These are phyloP conservation scores for Ictalurus furcatus DNA, from an alignment of 2,113 vertebrate species.

Conservation along the genomic window DNA sequence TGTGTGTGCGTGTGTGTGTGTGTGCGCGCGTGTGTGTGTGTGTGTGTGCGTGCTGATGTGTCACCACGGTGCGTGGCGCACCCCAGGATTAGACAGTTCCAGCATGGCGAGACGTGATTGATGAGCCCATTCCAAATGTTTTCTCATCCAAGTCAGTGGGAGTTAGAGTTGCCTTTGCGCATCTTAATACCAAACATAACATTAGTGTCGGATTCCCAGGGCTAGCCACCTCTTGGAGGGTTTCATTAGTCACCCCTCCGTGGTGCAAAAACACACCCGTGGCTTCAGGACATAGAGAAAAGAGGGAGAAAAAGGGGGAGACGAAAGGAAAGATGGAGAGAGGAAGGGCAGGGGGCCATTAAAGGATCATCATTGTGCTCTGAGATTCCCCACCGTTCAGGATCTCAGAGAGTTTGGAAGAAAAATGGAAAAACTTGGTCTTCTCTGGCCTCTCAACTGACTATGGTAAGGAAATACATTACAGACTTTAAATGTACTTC, in stretches of 20 bases:
- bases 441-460: background rate
- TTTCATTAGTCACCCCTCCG: slow-evolving; percentile 72
- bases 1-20: slow-evolving; percentile 8
- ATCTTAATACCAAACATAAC: slow-evolving; percentile 75
- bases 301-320: slow-evolving; percentile 19
- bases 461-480: background rate
- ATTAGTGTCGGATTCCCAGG: slow-evolving; percentile 64
- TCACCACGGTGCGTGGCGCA: slow-evolving; percentile 39
- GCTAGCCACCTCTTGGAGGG: slow-evolving; percentile 62
- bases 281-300: slow-evolving; percentile 59
- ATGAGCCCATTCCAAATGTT: slow-evolving; percentile 75
- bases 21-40: slow-evolving; percentile 5
- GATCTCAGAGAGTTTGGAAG: slow-evolving; percentile 28
- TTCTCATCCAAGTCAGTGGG: slow-evolving; percentile 75
- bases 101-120: slow-evolving; percentile 70
- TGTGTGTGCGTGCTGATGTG: slow-evolving; percentile 16
- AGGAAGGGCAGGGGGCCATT: slow-evolving; percentile 58
- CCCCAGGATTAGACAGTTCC: slow-evolving; percentile 70
- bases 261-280: slow-evolving; percentile 55
- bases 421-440: background rate
- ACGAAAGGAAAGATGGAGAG: slow-evolving; percentile 15
- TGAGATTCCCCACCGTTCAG: slow-evolving; percentile 48
- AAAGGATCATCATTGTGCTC: slow-evolving; percentile 57
- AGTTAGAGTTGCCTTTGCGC: slow-evolving; percentile 69
- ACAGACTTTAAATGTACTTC: background rate